Conservation (phyloP, 2,797 vertebrate genomes). For the Selene dorsalis region DNA sequence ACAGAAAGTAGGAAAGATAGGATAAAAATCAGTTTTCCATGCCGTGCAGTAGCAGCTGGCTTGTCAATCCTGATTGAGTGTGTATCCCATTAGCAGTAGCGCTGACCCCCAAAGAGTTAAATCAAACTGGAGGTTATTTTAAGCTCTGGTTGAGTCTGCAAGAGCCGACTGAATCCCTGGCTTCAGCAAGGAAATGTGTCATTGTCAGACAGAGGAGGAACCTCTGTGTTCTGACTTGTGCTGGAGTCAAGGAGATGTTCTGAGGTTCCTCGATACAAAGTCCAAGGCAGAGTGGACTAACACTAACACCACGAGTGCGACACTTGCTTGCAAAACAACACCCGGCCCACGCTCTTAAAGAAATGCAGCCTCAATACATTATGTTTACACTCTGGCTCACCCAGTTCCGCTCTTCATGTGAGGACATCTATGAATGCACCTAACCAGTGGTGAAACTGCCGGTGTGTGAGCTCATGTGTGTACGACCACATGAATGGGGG, state of each 20-base stretch:
- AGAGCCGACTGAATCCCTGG: constrained; percentile 66
- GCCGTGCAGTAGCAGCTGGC: constrained; percentile 55
- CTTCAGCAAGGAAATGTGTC: constrained; percentile 69
- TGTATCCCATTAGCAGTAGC: constrained; percentile 69
- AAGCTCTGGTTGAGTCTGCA: constrained; percentile 70
- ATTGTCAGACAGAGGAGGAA: constrained; percentile 67
- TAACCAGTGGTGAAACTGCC: constrained; percentile 31
- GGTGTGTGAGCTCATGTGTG: constrained; percentile 40
- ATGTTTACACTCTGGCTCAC: constrained; percentile 40
- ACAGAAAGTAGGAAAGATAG: constrained; percentile 3
- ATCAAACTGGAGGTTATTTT: constrained; percentile 81
- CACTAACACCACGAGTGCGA: not conserved
- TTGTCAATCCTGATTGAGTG: constrained; percentile 63
- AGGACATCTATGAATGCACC: constrained; percentile 35
- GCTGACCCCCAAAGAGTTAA: constrained; percentile 78
- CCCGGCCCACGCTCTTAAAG: not conserved
- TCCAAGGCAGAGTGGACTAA: constrained; percentile 3
- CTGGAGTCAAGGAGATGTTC: constrained; percentile 32
- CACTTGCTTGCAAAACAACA: constrained; percentile 5
- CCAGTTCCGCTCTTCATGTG: constrained; percentile 36
- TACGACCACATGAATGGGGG: constrained; percentile 12
- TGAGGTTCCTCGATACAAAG: constrained; percentile 17
- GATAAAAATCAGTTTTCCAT: constrained; percentile 44
- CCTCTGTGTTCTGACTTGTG: constrained; percentile 40
- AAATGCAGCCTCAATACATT: not conserved